Conservation (phyloP, 2,888 invertebrate species). For the Argyresthia goedartella region DNA sequence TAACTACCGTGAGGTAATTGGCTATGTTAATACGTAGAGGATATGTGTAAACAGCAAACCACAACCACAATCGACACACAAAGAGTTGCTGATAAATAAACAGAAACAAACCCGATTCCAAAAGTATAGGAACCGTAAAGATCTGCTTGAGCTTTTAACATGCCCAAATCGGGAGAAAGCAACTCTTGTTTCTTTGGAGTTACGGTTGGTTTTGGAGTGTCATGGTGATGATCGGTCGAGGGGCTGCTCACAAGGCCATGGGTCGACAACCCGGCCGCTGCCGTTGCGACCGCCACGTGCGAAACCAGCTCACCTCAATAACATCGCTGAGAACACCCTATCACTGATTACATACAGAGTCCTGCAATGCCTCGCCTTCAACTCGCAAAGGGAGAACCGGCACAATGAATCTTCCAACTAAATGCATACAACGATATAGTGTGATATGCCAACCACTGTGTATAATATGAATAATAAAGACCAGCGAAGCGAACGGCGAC, state of each 20-base stretch:
- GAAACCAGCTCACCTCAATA: constrained; percentile 51
- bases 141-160: constrained; percentile 21
- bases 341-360: neutral
- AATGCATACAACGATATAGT: too few relatives aligned
- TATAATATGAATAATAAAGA: too few relatives aligned
- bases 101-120: neutral
- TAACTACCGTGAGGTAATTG: too few relatives aligned
- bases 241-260: constrained; percentile 48
- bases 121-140: constrained; percentile 13
- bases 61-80: neutral
- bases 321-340: constrained; percentile 14
- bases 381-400: neutral
- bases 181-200: constrained; percentile 15
- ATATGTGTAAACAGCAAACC: neutral
- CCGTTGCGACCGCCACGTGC: constrained; percentile 45
- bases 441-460: too few relatives aligned
- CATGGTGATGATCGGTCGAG: constrained; percentile 19
- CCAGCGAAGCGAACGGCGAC: neutral
- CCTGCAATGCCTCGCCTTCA: neutral
- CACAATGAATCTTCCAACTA: neutral
- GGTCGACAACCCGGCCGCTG: constrained; percentile 52
- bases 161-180: constrained; percentile 3
- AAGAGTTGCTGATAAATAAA: neutral
- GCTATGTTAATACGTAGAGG: too few relatives aligned
- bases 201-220: constrained; percentile 24